Evolutionary conservation across 2,888 invertebrate genomes (phyloP), one percentile per base, ranked within the genome.

Genomic region (Eustalomyia histrio): DNA sequence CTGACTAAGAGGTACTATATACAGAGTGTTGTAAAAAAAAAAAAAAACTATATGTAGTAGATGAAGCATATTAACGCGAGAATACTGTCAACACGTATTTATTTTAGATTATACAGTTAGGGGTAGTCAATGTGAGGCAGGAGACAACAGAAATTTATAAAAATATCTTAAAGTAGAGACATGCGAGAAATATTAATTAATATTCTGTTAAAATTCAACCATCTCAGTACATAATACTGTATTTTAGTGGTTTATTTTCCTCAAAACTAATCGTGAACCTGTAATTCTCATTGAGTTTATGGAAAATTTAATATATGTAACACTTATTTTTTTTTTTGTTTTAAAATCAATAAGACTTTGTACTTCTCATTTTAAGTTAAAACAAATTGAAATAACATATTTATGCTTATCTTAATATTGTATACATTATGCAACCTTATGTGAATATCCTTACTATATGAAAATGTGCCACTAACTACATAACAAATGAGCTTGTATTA

Each of bases 11-110:
- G n/a, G n/a, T n/a, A 47, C 12, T 18, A 29, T 33, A 12, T 14
- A 29, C n/a, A 8, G 69, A 58, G 52, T 24, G 24, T 57, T 17
- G 29, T 35, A 58, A 60, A 33, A 24, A 0, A 57, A n/a, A n/a
- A n/a, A n/a, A n/a, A 57, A 50, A 35, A 21, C 35, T 71, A 14
- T 61, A 50, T 75, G 61, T 18, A 72, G 55, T 35, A 65, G 69
- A 64, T 29, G 29, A 29, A 6, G 29, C 29, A 29, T 74, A 69
- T 53, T 75, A 75, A 71, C 69, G 74, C 75, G 50, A 47, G 65
- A 39, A 33, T 17, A 75, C 60, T 80, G 79, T 76, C 80, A 80
- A 76, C 80, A 80, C 80, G 64, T 73, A 47, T 47, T 47, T 47
- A 14, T 47, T 47, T 47, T n/a, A 47, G n/a, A 14, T 5, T 14